phyloP scores from a whole-genome alignment of 2,888 invertebrate species.

The Hololepta plana region DNA sequence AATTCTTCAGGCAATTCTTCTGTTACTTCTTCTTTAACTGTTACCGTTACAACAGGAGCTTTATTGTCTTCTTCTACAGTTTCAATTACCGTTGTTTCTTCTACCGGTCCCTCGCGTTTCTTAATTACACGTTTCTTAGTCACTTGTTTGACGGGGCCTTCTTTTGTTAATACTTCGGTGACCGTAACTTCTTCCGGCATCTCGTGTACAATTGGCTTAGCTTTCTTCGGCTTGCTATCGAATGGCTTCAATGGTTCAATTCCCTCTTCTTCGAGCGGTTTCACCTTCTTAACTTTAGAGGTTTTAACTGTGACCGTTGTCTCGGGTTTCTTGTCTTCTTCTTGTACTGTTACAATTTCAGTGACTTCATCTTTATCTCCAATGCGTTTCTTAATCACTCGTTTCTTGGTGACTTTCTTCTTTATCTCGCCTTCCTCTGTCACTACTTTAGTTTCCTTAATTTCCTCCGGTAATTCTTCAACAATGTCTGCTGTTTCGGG shows the following conservation, averaged over 20 bases:
- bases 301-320: constrained; percentile 16
- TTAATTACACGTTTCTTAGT: constrained; percentile 14
- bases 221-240: constrained; percentile 10
- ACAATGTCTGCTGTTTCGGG: constrained; percentile 7
- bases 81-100: constrained; percentile 13
- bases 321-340: constrained; percentile 20
- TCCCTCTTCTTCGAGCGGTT: too few relatives aligned
- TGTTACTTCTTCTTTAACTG: too few relatives aligned
- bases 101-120: constrained; percentile 17
- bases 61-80: constrained; percentile 25
- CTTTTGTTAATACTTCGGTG: constrained; percentile 8
- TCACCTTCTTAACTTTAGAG: constrained; percentile 6
- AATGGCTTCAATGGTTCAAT: constrained; percentile 12
- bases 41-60: constrained; percentile 15
- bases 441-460: constrained; percentile 11
- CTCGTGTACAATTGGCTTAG: constrained; percentile 13
- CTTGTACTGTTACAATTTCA: constrained; percentile 24
- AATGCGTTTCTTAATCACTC: constrained; percentile 11
- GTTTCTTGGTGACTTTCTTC: constrained; percentile 15
- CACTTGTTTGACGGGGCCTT: constrained; percentile 12
- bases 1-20: constrained; percentile 8
- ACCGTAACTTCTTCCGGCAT: constrained; percentile 14
- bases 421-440: constrained; percentile 17
- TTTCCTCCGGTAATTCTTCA: constrained; percentile 14
- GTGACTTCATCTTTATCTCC: constrained; percentile 20